A percentile compares a stretch with the other conserved stretches of the same genome.
phyloP scores from a whole-genome alignment of 2,888 invertebrate genomes.

The Agrotis exclamationis region DNA sequence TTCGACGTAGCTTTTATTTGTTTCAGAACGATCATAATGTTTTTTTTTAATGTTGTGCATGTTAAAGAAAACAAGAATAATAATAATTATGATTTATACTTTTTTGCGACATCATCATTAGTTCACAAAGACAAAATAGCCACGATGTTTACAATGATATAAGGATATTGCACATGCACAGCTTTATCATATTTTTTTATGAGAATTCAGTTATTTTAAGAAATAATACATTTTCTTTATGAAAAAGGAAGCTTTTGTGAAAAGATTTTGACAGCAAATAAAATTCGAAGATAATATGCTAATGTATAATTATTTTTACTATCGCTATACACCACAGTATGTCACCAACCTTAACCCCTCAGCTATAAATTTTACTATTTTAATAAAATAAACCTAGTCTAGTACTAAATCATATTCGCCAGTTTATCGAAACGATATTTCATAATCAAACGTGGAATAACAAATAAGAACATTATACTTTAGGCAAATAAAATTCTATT shows the following conservation, averaged over 20 bases:
- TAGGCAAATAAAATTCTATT: constrained; percentile 19
- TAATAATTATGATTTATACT: neutral
- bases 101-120: neutral
- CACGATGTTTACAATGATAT: too few relatives aligned
- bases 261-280: too few relatives aligned
- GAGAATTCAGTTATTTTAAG: too few relatives aligned
- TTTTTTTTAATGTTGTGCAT: too few relatives aligned
- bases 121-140: too few relatives aligned
- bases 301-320: neutral
- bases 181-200: too few relatives aligned
- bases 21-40: neutral
- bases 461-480: constrained; percentile 7
- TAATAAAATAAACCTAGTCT: constrained; percentile 51
- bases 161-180: too few relatives aligned
- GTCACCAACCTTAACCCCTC: neutral
- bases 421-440: constrained; percentile 50
- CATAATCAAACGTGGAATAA: constrained; percentile 31
- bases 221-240: too few relatives aligned
- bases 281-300: too few relatives aligned
- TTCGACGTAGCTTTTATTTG: neutral
- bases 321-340: constrained; percentile 25
- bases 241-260: too few relatives aligned
- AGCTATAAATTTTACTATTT: constrained; percentile 62
- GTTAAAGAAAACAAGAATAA: too few relatives aligned
- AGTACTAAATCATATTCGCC: constrained; percentile 36